Percentiles rank a stretch among this genome's conserved stretches.
phyloP scores from a whole-genome alignment of 37 sponge, comb jelly and placozoan species.

The Oscarella lobularis region DNA sequence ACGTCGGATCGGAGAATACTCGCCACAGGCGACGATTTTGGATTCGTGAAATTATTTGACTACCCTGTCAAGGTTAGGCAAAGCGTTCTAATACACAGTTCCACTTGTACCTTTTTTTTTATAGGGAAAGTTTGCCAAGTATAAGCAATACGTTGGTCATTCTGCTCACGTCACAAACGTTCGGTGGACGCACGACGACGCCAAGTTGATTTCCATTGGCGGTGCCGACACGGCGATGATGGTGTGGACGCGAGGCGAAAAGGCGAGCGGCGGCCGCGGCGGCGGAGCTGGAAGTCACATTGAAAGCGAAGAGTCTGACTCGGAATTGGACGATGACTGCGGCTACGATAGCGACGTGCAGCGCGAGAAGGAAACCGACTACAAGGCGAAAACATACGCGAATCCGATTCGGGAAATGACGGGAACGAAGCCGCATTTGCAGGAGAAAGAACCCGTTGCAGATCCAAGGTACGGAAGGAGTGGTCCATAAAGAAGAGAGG shows the following conservation, averaged over 20 bases:
- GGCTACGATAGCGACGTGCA: constrained; percentile 96
- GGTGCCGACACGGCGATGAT: constrained; percentile 86
- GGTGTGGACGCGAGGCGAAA: constrained; percentile 52
- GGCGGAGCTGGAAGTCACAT: neutral
- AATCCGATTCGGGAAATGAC: constrained; percentile 51
- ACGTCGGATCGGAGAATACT: constrained; percentile 54
- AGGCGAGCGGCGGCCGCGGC: neutral
- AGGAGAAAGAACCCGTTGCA: neutral
- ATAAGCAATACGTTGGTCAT: constrained; percentile 89
- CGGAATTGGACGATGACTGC: constrained; percentile 83
- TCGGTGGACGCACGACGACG: constrained; percentile 58
- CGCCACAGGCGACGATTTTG: constrained; percentile 97
- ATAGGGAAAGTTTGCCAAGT: constrained; percentile 82
- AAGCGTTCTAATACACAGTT: neutral
- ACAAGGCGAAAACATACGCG: constrained; percentile 67
- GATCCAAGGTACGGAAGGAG: no score
- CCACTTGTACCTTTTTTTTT: neutral
- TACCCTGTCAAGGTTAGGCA: constrained; percentile 66
- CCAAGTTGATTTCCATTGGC: constrained; percentile 64
- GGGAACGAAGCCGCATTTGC: constrained; percentile 24
- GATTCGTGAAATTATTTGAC: constrained; percentile 82
- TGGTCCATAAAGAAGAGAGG: no score
- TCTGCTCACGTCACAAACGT: constrained; percentile 98
- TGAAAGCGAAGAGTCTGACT: constrained; percentile 68
- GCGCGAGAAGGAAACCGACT: constrained; percentile 82